Evolutionary conservation across 2,888 invertebrate genomes (phyloP), one percentile per base, ranked within the genome.

Genomic region (Campoletis raptor): DNA sequence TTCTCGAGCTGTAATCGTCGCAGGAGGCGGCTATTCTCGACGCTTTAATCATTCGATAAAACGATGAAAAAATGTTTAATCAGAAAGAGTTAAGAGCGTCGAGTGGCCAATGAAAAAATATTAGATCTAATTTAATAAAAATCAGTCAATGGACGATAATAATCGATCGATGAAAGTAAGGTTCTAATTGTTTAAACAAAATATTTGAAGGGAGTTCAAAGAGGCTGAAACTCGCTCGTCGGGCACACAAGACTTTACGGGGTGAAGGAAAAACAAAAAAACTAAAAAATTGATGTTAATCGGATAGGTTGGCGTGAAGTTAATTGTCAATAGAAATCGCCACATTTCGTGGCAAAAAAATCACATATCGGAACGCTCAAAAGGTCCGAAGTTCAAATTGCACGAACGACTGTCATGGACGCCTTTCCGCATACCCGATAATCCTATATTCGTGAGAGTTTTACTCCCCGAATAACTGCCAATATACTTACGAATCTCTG

Each of bases 151-250:
- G 83, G 61, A 81, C 76, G 77, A 81, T 61, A 81, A 86, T 86
- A 83, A 81, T 86, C 86, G 86, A 83, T 86, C 80, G 83, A 83
- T 72, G 80, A 86, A 83, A 86, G 83, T 86, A 81, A 86, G 83
- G 76, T 86, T 86, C 80, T 86, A 77, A 83, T 86, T 77, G 83
- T 86, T 86, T 86, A 42, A 66, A 67, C 54, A 36, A 72, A 61
- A 45, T 54, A 86, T 80, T 86, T 83, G 61, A 72, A 86, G 80
- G 70, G 45, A 80, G 79, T 70, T 78, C 45, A 61, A 73, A 57
- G 77, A 76, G 42, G 61, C 24, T 45, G 2, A 76, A 52, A 67
- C 77, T n/a, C 40, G 66, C 74, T 83, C 69, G 52, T 85, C 69
- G 80, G 74, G 61, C 72, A 80, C 52, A 70, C 45, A 83, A 79